phyloP scores from a whole-genome alignment of 2,797 vertebrate genomes.

The Betta splendens region DNA sequence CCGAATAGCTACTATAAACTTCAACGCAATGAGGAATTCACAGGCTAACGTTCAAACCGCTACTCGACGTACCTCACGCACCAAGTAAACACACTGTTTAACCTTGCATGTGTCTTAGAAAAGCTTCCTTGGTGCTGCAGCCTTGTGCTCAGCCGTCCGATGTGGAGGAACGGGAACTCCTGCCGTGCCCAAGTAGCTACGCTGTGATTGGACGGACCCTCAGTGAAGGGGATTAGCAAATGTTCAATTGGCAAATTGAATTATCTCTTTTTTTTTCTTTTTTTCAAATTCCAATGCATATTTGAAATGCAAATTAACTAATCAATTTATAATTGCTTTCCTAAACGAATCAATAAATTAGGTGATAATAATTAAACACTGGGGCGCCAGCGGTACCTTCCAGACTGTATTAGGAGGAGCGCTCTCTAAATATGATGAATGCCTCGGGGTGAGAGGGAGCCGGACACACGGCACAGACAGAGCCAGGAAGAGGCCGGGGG shows the following conservation, averaged over 20 bases:
- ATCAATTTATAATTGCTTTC: constrained; percentile 1
- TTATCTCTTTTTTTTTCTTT: background rate
- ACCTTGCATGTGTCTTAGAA: no score
- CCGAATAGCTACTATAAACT: no score
- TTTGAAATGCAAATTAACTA: background rate
- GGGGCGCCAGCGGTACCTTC: background rate
- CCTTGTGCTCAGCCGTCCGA: background rate
- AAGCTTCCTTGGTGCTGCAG: background rate
- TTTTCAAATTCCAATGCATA: background rate
- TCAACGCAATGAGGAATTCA: no score
- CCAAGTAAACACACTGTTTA: no score
- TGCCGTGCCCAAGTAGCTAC: constrained; percentile 4
- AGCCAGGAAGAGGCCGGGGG: background rate
- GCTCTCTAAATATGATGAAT: background rate
- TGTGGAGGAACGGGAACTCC: background rate
- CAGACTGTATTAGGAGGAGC: background rate
- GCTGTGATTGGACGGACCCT: background rate
- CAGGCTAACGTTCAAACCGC: no score
- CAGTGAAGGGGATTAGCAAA: background rate
- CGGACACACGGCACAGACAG: background rate
- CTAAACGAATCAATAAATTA: background rate
- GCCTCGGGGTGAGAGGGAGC: background rate
- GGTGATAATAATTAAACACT: background rate
- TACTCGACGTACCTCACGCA: no score
- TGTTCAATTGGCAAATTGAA: background rate